A percentile compares a stretch with the other conserved stretches of the same genome.
Conservation (phyloP, 2,113 vertebrate species). For the Coptodon rendalli region DNA sequence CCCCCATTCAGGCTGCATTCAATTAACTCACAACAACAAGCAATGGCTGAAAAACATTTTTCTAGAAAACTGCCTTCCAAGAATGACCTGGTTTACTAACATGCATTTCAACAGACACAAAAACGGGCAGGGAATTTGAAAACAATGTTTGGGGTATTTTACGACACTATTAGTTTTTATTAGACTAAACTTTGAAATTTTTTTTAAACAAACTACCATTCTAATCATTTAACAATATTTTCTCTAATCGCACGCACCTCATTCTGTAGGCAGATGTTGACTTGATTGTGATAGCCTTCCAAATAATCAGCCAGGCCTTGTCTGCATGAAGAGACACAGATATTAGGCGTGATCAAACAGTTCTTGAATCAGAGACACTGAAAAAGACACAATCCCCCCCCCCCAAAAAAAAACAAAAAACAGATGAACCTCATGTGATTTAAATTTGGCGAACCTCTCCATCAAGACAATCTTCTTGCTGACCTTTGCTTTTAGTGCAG, state of each 20-base stretch:
- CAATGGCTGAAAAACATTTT: background rate
- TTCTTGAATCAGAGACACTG: background rate
- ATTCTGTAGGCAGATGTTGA: constrained; percentile 79
- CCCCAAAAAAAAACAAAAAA: background rate
- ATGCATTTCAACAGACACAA: background rate
- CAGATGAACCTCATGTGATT: background rate
- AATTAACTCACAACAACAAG: background rate
- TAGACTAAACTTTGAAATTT: background rate
- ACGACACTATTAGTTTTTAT: background rate
- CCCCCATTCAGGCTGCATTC: background rate
- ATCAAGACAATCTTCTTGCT: background rate
- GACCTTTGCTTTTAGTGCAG: background rate
- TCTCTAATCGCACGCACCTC: constrained; percentile 68
- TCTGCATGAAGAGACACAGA: constrained; percentile 64
- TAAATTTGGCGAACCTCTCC: background rate
- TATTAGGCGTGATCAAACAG: background rate
- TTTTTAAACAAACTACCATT: background rate
- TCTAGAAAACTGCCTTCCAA: constrained; percentile 15
- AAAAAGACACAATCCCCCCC: background rate
- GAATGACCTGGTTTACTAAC: background rate
- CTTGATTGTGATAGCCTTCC: constrained; percentile 84
- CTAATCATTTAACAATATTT: background rate
- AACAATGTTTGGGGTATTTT: background rate
- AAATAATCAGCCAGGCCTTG: constrained; percentile 83
- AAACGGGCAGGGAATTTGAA: background rate